Evolutionary conservation across 2,113 vertebrate genomes (phyloP).

Genomic region (Otis tarda): DNA sequence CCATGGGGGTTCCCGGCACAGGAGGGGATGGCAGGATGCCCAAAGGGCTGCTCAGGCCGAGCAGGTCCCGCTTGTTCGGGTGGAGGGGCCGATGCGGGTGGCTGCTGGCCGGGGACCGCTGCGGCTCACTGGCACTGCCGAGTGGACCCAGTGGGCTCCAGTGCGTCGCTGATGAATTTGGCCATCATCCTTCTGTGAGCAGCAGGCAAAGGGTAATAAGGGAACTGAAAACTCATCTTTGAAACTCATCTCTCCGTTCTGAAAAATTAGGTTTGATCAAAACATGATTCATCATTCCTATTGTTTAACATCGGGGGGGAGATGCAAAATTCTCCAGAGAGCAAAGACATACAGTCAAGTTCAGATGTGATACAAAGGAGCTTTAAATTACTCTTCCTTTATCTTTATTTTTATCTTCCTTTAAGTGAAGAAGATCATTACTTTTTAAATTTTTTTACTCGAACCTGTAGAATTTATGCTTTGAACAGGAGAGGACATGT

Average conservation of each 20-base stretch:
- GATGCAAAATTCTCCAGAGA: not conserved
- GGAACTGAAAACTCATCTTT: not conserved
- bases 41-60: accelerated
- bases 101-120: not conserved
- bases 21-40: accelerated
- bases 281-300: not conserved
- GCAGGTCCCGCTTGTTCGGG: not conserved
- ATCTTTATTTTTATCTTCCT: not conserved
- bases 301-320: not conserved
- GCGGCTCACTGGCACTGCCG: accelerated
- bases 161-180: accelerated
- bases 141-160: accelerated
- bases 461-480: not conserved
- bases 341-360: not conserved
- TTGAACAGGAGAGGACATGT: not conserved
- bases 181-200: not conserved
- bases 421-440: not conserved
- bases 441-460: not conserved
- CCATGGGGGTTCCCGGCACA: accelerated
- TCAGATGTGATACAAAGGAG: not conserved
- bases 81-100: accelerated
- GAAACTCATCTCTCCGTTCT: not conserved
- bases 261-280: not conserved
- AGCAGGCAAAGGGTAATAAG: not conserved
- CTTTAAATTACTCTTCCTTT: not conserved